Conservation (phyloP, 2,888 invertebrate species). For the Philonicus albiceps region DNA sequence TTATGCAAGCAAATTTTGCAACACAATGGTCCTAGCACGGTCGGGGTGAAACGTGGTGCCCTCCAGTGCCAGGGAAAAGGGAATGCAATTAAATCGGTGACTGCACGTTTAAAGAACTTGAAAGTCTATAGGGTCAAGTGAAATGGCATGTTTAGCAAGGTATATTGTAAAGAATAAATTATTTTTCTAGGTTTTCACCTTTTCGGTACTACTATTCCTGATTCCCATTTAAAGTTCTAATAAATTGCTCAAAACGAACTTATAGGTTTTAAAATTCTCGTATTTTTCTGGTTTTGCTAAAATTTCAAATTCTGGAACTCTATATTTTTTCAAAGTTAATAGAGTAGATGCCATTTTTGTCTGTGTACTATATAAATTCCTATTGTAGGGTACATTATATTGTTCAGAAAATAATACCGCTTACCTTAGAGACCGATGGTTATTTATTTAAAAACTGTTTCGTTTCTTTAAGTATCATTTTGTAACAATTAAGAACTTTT, state of each 20-base stretch:
- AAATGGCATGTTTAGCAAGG: not conserved
- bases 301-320: not conserved
- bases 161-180: not conserved
- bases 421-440: not conserved
- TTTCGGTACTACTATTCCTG: not conserved
- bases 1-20: conserved; percentile 18
- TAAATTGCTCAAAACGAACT: not conserved
- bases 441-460: not conserved
- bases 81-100: not conserved
- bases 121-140: not conserved
- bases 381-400: not conserved
- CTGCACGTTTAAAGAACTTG: not conserved
- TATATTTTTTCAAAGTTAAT: not conserved
- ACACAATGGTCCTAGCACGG: not conserved
- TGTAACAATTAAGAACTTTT: not conserved
- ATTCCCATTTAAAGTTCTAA: not conserved
- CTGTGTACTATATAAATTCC: not conserved
- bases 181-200: not conserved
- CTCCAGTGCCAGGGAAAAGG: not conserved
- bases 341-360: not conserved
- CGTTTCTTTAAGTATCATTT: not conserved
- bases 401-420: not conserved
- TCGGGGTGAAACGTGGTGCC: not conserved
- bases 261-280: not conserved
- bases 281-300: not conserved